A percentile compares a stretch with the other conserved stretches of the same genome.
phyloP scores from a whole-genome alignment of 2,888 invertebrate genomes.

The Platynereis dumerilii region DNA sequence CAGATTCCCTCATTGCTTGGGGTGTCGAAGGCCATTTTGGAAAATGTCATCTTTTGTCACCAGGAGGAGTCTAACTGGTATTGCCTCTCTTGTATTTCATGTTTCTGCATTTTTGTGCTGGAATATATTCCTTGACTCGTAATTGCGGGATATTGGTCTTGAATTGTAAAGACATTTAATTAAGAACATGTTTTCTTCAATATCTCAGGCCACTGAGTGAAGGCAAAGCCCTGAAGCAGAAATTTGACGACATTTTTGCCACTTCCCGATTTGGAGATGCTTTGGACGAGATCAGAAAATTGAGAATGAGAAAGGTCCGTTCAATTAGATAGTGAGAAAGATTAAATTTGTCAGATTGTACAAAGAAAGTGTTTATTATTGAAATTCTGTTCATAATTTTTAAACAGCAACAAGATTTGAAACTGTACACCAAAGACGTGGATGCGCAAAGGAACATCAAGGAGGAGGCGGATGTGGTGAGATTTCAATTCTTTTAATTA shows the following conservation, averaged over 20 bases:
- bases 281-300: conserved; percentile 70
- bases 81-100: conserved; percentile 11
- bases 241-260: conserved; percentile 98
- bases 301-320: conserved; percentile 54
- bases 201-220: conserved; percentile 83
- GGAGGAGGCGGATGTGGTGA: conserved; percentile 58
- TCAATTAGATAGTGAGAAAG: not conserved
- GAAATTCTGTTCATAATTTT: too few species aligned
- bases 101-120: not conserved
- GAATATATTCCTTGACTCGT: not conserved
- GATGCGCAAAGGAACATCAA: conserved; percentile 60
- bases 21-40: conserved; percentile 91
- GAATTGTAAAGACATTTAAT: too few species aligned
- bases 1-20: conserved; percentile 78
- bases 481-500: not conserved
- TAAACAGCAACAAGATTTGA: conserved; percentile 41
- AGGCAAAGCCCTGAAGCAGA: conserved; percentile 88
- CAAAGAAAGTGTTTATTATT: too few species aligned
- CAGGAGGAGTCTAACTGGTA: conserved; percentile 95
- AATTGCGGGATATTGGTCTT: too few species aligned
- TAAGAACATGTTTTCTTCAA: too few species aligned
- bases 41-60: conserved; percentile 97
- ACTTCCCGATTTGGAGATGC: conserved; percentile 90
- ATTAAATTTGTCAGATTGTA: too few species aligned
- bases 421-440: conserved; percentile 52